Conservation (phyloP, 2,113 vertebrate species). For the Seriola dumerili region DNA sequence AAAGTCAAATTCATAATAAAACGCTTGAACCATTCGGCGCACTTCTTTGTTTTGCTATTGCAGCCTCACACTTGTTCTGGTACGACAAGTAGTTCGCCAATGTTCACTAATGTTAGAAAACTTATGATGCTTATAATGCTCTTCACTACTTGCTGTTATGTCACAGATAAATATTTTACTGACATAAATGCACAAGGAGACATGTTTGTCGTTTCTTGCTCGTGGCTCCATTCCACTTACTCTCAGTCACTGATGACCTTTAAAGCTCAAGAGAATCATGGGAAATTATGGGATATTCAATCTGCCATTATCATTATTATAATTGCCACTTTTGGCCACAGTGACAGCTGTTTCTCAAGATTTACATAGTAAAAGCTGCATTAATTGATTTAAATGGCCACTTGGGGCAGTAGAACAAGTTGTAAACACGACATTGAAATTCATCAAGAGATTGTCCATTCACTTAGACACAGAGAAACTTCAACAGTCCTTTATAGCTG, state of each 20-base stretch:
- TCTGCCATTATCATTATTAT: not conserved
- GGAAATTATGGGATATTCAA: not conserved
- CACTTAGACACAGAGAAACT: not conserved
- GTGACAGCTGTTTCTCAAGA: not conserved
- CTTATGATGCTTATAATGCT: too few relatives aligned
- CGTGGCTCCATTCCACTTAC: too few relatives aligned
- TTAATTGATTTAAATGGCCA: not conserved
- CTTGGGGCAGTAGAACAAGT: not conserved
- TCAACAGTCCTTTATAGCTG: not conserved
- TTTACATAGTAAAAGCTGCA: not conserved
- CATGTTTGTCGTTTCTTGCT: not conserved
- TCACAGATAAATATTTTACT: not conserved
- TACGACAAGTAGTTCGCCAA: too few relatives aligned
- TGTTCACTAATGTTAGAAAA: not conserved
- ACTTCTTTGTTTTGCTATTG: too few relatives aligned
- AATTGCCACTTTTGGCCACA: not conserved
- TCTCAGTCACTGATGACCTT: not conserved
- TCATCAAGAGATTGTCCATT: not conserved
- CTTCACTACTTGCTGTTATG: too few relatives aligned
- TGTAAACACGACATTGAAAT: too few relatives aligned
- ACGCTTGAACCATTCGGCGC: not conserved
- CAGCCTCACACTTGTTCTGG: too few relatives aligned
- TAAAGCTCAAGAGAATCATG: not conserved
- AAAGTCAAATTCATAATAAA: not conserved
- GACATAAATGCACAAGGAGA: not conserved